Conservation (phyloP, 2,797 vertebrate species). For the Gephyroberyx darwinii region DNA sequence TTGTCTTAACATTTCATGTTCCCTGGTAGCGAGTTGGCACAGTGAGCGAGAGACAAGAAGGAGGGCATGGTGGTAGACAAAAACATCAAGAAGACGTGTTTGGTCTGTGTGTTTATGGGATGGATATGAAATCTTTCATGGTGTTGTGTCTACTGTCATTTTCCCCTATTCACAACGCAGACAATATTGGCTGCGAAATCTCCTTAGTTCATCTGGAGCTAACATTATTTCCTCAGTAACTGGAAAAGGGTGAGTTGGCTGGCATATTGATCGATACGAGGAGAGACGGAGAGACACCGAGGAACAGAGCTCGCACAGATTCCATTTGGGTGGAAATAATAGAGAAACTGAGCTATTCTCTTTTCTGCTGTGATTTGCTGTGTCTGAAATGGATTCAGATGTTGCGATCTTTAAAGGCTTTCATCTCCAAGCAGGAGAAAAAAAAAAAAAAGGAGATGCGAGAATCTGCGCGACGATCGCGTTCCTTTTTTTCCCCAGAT, state of each 20-base stretch:
- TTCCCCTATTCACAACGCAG: neutral
- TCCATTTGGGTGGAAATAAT: conserved; percentile 35
- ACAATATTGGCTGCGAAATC: conserved; percentile 11
- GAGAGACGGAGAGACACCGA: conserved; percentile 3
- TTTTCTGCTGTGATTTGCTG: conserved; percentile 37
- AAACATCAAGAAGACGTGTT: conserved; percentile 26
- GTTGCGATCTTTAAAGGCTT: conserved; percentile 57
- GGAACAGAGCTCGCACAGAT: conserved; percentile 14
- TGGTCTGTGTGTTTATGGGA: neutral
- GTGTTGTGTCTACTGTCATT: conserved; percentile 4
- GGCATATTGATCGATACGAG: conserved; percentile 37
- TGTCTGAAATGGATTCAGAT: conserved; percentile 55
- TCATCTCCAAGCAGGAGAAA: conserved; percentile 32
- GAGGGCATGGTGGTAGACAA: neutral
- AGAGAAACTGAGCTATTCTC: conserved; percentile 23
- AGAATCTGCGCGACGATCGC: conserved; percentile 42
- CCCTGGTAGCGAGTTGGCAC: conserved; percentile 37
- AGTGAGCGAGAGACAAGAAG: conserved; percentile 9
- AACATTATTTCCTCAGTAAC: conserved; percentile 8
- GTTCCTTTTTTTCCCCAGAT: conserved; percentile 40
- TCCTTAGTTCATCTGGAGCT: conserved; percentile 21
- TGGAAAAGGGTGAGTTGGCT: neutral
- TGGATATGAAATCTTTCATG: neutral
- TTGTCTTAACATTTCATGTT: conserved; percentile 48
- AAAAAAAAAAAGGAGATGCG: conserved; percentile 1